Conservation (phyloP, 2,797 vertebrate species). For the Apogon hyalosoma region DNA sequence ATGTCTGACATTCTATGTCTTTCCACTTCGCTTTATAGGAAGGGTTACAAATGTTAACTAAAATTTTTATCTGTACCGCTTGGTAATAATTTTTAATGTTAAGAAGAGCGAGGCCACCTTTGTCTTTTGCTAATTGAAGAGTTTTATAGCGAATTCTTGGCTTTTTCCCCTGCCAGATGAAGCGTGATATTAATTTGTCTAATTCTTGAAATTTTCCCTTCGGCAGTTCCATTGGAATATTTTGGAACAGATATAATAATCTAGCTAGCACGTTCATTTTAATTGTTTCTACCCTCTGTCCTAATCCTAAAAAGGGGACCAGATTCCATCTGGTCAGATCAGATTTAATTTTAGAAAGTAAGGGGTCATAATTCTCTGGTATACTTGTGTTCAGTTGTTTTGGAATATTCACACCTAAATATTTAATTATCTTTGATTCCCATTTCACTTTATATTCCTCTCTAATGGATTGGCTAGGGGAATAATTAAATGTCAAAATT, state of each 20-base stretch:
- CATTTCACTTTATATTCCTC: background rate
- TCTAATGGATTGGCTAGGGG: no score
- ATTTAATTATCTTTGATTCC: background rate
- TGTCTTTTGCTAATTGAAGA: background rate
- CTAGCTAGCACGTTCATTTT: background rate
- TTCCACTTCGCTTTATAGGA: background rate
- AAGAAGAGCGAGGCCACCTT: background rate
- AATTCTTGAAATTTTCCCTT: slow-evolving; percentile 2
- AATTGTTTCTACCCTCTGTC: no score
- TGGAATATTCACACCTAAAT: background rate
- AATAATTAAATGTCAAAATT: slow-evolving; percentile 6
- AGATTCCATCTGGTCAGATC: slow-evolving; percentile 3
- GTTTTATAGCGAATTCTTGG: slow-evolving; percentile 6
- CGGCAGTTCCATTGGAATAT: no score
- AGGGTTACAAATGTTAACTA: background rate
- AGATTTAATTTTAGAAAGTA: slow-evolving; percentile 10
- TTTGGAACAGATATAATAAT: no score
- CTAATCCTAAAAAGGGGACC: background rate
- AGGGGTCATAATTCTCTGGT: slow-evolving; percentile 1
- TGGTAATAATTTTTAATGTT: background rate
- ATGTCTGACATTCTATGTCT: background rate
- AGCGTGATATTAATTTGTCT: background rate
- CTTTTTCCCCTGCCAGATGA: slow-evolving; percentile 1
- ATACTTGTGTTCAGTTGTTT: background rate
- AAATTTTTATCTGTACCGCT: background rate